phyloP scores from a whole-genome alignment of 2,888 invertebrate genomes.

The Serripes groenlandicus region DNA sequence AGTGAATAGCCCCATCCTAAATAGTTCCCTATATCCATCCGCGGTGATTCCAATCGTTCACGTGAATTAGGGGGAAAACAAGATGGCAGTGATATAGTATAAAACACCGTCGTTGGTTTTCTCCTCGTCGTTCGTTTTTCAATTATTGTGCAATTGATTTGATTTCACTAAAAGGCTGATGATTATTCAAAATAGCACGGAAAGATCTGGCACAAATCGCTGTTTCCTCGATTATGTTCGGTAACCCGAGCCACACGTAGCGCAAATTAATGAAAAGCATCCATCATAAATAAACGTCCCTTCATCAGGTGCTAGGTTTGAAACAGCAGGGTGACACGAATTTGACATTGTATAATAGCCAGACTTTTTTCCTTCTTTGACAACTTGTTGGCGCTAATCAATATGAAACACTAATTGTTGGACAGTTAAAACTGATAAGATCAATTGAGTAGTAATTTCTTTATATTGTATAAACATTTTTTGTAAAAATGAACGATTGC shows the following conservation, averaged over 20 bases:
- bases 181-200: slow-evolving; percentile 62
- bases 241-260: slow-evolving; percentile 48
- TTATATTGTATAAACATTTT: no score
- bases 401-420: no score
- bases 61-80: slow-evolving; percentile 2
- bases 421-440: no score
- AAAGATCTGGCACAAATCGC: slow-evolving; percentile 46
- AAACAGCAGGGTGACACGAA: slow-evolving; percentile 49
- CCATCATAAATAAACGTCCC: slow-evolving; percentile 44
- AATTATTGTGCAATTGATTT: slow-evolving; percentile 67
- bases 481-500: no score
- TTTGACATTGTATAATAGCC: slow-evolving; percentile 47
- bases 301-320: slow-evolving; percentile 40
- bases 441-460: no score
- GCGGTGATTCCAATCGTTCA: slow-evolving; percentile 13
- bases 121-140: neutral
- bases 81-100: neutral
- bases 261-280: slow-evolving; percentile 53
- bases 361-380: neutral
- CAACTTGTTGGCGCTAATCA: no score
- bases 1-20: slow-evolving; percentile 60
- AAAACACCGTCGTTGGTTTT: slow-evolving; percentile 9
- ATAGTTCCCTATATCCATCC: slow-evolving; percentile 36
- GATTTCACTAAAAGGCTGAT: slow-evolving; percentile 68
- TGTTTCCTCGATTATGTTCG: slow-evolving; percentile 37